Percentiles rank a stretch among this genome's conserved stretches.
Conservation (phyloP, 2,797 vertebrate genomes). For the Pitangus sulphuratus region DNA sequence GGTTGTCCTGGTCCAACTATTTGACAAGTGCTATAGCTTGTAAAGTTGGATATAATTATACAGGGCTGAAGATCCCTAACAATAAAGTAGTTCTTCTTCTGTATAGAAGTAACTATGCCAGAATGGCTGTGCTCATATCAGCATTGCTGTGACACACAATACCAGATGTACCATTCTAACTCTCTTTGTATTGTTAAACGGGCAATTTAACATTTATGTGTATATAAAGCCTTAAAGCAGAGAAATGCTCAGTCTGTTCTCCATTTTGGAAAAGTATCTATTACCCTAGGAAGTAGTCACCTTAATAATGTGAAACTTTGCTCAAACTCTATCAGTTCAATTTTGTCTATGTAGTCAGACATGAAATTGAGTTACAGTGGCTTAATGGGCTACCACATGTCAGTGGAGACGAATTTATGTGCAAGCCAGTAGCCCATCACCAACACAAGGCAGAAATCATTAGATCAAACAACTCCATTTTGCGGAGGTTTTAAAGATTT, state of each 20-base stretch:
- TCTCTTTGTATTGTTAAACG: not conserved
- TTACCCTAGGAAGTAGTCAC: not conserved
- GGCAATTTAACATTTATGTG: not conserved
- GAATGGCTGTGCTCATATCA: not conserved
- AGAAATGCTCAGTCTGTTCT: not conserved
- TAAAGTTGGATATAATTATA: not conserved
- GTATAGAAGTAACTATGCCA: not conserved
- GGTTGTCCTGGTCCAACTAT: not conserved
- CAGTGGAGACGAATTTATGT: not conserved
- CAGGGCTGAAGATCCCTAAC: not conserved
- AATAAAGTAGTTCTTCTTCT: not conserved
- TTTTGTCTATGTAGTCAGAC: conserved; percentile 22
- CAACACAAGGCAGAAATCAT: conserved; percentile 11
- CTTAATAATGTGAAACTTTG: not conserved
- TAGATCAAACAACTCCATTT: conserved; percentile 3
- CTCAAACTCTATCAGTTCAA: conserved; percentile 4
- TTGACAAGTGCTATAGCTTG: not conserved
- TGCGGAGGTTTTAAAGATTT: not conserved
- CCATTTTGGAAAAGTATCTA: not conserved
- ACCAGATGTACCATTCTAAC: not conserved
- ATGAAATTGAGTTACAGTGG: conserved; percentile 27
- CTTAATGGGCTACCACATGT: not conserved
- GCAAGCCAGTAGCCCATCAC: not conserved
- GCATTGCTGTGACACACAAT: not conserved
- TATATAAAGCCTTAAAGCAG: not conserved